These are phyloP conservation scores for Campoplex capitator DNA, from an alignment of 2,888 invertebrate species.

Conservation along the genomic window DNA sequence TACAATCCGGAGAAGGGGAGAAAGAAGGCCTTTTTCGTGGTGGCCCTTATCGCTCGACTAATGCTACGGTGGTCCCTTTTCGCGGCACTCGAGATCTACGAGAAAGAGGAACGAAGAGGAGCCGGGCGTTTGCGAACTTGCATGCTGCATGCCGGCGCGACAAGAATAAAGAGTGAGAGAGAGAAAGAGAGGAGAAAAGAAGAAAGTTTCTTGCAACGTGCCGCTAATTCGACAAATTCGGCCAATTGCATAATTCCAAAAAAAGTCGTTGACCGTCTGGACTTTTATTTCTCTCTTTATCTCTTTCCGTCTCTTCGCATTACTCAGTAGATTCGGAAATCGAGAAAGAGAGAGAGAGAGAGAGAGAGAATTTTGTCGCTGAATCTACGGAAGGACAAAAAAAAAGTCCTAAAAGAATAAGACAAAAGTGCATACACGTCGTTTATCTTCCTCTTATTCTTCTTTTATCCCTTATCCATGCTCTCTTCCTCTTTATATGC, in stretches of 20 bases:
- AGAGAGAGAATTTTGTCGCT: conserved; percentile 35
- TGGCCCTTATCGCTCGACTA: conserved; percentile 62
- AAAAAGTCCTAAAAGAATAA: conserved; percentile 62
- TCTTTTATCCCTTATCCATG: conserved; percentile 53
- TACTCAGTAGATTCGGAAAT: conserved; percentile 46
- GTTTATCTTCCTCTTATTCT: conserved; percentile 9
- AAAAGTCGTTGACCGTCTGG: conserved; percentile 72
- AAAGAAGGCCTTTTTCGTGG: conserved; percentile 30
- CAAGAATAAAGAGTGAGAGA: conserved; percentile 7
- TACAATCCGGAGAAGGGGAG: conserved; percentile 43
- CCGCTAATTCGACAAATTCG: conserved; percentile 83
- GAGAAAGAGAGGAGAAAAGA: background rate
- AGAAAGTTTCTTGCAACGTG: conserved; percentile 64
- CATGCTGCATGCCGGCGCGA: conserved; percentile 28
- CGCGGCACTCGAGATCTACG: conserved; percentile 52
- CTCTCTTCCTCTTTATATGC: conserved; percentile 58
- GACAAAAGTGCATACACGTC: conserved; percentile 63
- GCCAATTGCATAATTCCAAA: conserved; percentile 83
- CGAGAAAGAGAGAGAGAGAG: conserved; percentile 48
- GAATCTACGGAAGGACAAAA: conserved; percentile 43
- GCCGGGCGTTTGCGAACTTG: conserved; percentile 21
- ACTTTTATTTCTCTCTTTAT: conserved; percentile 49
- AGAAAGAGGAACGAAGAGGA: conserved; percentile 43
- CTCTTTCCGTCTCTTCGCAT: conserved; percentile 31
- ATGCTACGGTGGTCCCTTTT: conserved; percentile 53